These are phyloP conservation scores for Notarius quadriscutis DNA, from an alignment of 2,113 vertebrate genomes.

Conservation along the genomic window DNA sequence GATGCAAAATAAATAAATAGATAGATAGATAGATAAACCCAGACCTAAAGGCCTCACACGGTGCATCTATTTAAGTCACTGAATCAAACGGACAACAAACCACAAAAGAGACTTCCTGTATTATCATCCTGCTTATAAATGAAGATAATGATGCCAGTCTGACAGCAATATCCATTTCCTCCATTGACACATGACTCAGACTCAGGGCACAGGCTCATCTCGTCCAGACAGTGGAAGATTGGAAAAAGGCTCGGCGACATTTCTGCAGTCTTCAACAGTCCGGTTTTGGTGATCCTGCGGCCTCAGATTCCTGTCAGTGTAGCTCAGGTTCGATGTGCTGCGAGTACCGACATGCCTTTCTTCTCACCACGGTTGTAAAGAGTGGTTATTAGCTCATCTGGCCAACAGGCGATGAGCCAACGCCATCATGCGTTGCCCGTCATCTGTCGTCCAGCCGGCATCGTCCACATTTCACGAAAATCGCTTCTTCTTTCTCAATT, in stretches of 20 bases:
- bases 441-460: no score
- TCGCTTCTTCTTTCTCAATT: no score
- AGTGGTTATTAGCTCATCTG: not conserved
- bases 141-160: not conserved
- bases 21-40: not conserved
- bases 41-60: not conserved
- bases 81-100: conserved; percentile 8
- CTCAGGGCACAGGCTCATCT: not conserved
- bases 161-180: not conserved
- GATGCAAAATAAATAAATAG: conserved; percentile 12
- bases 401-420: no score
- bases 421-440: no score
- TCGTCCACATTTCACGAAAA: no score
- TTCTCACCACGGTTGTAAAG: not conserved
- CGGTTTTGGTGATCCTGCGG: not conserved
- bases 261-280: not conserved
- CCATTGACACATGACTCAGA: not conserved
- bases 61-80: not conserved
- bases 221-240: not conserved
- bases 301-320: not conserved
- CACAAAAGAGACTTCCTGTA: not conserved
- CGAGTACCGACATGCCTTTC: not conserved
- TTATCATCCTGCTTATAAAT: not conserved
- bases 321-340: not conserved
- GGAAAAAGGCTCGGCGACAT: not conserved